These are phyloP conservation scores for Drosophila koepferae DNA, from an alignment of 2,888 invertebrate species.

Conservation along the genomic window DNA sequence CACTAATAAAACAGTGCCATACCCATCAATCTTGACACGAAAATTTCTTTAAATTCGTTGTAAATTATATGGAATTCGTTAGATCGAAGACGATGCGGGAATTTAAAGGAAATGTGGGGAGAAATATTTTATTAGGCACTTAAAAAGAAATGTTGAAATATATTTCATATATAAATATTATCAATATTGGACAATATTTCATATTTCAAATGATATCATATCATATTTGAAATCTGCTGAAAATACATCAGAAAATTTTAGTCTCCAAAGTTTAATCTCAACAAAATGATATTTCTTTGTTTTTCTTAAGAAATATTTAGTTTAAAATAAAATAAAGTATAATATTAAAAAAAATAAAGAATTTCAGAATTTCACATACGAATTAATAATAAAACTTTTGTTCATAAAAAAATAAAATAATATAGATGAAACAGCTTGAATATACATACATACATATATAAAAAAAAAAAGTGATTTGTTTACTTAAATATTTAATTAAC, in stretches of 20 bases:
- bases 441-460: no score
- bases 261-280: no score
- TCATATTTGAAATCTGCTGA: not conserved
- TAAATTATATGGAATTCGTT: constrained; percentile 2
- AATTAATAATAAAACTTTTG: no score
- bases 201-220: not conserved
- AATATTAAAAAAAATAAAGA: no score
- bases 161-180: not conserved
- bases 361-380: no score
- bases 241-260: no score
- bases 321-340: no score
- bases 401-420: no score
- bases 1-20: constrained; percentile 44
- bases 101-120: not conserved
- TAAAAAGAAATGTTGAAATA: not conserved
- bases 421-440: no score
- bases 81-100: not conserved
- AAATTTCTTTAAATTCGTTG: constrained; percentile 36
- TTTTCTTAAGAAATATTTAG: no score
- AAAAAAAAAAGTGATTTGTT: no score
- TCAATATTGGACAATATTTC: not conserved
- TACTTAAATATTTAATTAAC: not conserved
- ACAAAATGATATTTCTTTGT: no score
- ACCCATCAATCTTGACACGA: constrained; percentile 69
- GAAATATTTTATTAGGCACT: not conserved